Conservation (phyloP, 1,140 invertebrate species). For the Ceratoteleas bidentatus region DNA sequence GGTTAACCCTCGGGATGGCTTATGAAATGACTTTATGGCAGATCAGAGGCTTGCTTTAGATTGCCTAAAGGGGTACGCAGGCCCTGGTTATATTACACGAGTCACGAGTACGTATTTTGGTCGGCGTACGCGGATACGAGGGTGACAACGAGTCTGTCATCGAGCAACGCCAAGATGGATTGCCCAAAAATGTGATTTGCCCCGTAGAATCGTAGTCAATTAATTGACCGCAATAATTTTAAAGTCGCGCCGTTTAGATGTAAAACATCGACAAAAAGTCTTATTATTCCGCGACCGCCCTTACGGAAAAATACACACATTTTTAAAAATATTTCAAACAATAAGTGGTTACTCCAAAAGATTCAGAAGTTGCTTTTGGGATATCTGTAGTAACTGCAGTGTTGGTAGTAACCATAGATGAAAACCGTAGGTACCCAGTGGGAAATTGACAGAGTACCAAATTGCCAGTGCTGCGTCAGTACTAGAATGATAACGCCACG, state of each 20-base stretch:
- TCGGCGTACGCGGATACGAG: slow-evolving; percentile 51
- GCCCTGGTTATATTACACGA: slow-evolving; percentile 55
- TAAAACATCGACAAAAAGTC: too few species aligned
- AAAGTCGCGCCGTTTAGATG: slow-evolving; percentile 12
- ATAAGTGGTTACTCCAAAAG: too few species aligned
- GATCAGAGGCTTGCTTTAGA: slow-evolving; percentile 80
- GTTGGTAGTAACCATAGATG: too few species aligned
- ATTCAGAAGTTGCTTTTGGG: too few species aligned
- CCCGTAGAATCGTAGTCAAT: slow-evolving; percentile 9
- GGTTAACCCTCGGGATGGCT: slow-evolving; percentile 78
- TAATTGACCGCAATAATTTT: slow-evolving; percentile 24
- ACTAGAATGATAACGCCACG: too few species aligned
- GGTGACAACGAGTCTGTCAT: slow-evolving; percentile 73
- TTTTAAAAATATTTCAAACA: too few species aligned
- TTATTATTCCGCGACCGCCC: too few species aligned
- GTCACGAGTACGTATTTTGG: slow-evolving; percentile 57
- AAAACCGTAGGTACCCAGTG: too few species aligned
- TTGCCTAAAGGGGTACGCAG: slow-evolving; percentile 76
- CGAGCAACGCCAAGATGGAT: slow-evolving; percentile 60
- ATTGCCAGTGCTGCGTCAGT: too few species aligned
- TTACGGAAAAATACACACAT: too few species aligned
- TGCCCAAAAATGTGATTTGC: slow-evolving; percentile 45
- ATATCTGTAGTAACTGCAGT: too few species aligned
- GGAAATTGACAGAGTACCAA: too few species aligned
- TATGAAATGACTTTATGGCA: slow-evolving; percentile 82